phyloP scores from a whole-genome alignment of 2,888 invertebrate genomes.

The Tipula lateralis region DNA sequence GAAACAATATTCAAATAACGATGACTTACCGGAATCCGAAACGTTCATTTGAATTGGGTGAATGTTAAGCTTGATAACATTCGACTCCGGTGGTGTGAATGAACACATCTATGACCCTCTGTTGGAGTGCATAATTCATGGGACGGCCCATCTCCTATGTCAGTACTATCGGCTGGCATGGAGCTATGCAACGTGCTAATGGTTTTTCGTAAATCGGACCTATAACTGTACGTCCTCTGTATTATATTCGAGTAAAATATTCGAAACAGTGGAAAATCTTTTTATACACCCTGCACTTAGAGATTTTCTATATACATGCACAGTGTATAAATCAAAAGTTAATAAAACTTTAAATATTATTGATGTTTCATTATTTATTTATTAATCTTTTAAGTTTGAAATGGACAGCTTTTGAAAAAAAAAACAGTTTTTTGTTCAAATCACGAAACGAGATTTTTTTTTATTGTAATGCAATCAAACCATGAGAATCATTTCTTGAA shows the following conservation, averaged over 20 bases:
- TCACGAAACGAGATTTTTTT: background rate
- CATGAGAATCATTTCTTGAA: background rate
- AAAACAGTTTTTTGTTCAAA: background rate
- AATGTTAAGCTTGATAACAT: background rate
- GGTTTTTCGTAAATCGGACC: no score
- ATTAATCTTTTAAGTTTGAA: background rate
- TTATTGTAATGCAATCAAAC: background rate
- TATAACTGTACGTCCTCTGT: no score
- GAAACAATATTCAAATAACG: background rate
- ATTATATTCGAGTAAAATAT: no score
- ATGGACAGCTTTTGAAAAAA: background rate
- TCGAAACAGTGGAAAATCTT: no score
- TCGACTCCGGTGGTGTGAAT: no score
- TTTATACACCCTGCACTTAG: background rate
- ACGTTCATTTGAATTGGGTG: background rate
- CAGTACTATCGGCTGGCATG: no score
- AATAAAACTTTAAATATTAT: background rate
- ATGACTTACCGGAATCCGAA: background rate
- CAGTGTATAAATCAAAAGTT: background rate
- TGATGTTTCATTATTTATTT: conserved; percentile 2
- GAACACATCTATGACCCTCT: no score
- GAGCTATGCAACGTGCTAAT: no score
- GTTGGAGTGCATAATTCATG: no score
- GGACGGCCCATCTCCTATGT: no score
- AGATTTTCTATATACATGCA: background rate